Evolutionary conservation across 2,888 invertebrate species (phyloP).

Genomic region (Thera obeliscata): DNA sequence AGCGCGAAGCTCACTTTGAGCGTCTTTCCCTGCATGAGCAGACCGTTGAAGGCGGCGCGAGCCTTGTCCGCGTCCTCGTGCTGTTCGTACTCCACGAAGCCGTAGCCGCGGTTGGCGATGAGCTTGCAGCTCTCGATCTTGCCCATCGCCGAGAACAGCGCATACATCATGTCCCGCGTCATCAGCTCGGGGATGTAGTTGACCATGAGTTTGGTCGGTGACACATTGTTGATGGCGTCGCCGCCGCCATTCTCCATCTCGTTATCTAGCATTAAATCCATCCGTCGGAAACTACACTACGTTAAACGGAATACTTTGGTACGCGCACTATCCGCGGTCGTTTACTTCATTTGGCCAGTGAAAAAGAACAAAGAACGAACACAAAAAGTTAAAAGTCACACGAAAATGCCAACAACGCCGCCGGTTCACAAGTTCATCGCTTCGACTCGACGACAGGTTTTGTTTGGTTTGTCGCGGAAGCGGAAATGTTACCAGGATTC

Average conservation of each 20-base stretch:
- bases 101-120: slow-evolving; percentile 81
- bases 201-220: slow-evolving; percentile 84
- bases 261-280: slow-evolving; percentile 75
- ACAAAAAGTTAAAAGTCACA: slow-evolving; percentile 74
- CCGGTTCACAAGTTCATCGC: slow-evolving; percentile 83
- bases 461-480: slow-evolving; percentile 65
- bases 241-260: slow-evolving; percentile 85
- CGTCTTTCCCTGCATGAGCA: slow-evolving; percentile 82
- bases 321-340: slow-evolving; percentile 67
- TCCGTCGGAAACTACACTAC: slow-evolving; percentile 78
- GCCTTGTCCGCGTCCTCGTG: slow-evolving; percentile 84
- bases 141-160: slow-evolving; percentile 82
- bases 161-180: slow-evolving; percentile 84
- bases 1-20: slow-evolving; percentile 82
- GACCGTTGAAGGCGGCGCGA: slow-evolving; percentile 80
- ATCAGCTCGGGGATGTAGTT: slow-evolving; percentile 83
- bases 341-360: slow-evolving; percentile 79
- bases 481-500: slow-evolving; percentile 77
- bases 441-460: slow-evolving; percentile 49
- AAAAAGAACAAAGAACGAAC: slow-evolving; percentile 79
- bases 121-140: slow-evolving; percentile 82
- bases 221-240: slow-evolving; percentile 82
- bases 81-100: slow-evolving; percentile 81
- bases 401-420: slow-evolving; percentile 80
- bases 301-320: slow-evolving; percentile 72